phyloP scores from a whole-genome alignment of 2,888 invertebrate genomes.

The Neria commutata region DNA sequence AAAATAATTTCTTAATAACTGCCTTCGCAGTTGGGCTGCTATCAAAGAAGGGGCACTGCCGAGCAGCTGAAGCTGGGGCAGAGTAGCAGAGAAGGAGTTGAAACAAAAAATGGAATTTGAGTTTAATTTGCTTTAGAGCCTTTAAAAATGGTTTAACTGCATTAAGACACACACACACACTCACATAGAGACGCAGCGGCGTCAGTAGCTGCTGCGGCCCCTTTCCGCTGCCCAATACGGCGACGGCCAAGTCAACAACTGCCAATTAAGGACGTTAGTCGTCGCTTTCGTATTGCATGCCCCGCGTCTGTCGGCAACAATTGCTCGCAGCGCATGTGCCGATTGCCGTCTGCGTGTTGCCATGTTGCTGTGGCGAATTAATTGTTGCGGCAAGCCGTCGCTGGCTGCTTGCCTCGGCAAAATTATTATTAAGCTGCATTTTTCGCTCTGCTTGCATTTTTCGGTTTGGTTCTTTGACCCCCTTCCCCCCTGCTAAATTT shows the following conservation, averaged over 20 bases:
- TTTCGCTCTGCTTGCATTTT: conserved; percentile 41
- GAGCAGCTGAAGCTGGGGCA: too few species aligned
- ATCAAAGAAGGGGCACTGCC: not conserved
- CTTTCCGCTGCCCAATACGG: not conserved
- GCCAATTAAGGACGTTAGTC: conserved; percentile 28
- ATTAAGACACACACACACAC: not conserved
- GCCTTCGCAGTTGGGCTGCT: too few species aligned
- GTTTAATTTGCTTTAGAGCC: not conserved
- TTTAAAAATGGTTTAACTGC: not conserved
- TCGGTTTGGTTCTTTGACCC: not conserved
- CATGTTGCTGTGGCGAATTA: not conserved
- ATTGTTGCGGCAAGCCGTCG: not conserved
- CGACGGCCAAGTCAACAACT: conserved; percentile 16
- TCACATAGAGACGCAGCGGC: not conserved
- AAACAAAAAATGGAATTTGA: conserved; percentile 5
- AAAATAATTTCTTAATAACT: conserved; percentile 7
- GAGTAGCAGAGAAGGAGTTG: not conserved
- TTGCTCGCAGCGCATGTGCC: not conserved
- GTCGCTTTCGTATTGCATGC: not conserved
- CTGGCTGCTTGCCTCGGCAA: too few species aligned
- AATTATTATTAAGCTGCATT: conserved; percentile 54
- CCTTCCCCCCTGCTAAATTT: not conserved
- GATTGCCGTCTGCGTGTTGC: not conserved
- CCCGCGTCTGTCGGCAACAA: too few species aligned
- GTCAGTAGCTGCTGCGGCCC: not conserved